Conservation (phyloP, 1,140 invertebrate species). For the Drosophila burlai region DNA sequence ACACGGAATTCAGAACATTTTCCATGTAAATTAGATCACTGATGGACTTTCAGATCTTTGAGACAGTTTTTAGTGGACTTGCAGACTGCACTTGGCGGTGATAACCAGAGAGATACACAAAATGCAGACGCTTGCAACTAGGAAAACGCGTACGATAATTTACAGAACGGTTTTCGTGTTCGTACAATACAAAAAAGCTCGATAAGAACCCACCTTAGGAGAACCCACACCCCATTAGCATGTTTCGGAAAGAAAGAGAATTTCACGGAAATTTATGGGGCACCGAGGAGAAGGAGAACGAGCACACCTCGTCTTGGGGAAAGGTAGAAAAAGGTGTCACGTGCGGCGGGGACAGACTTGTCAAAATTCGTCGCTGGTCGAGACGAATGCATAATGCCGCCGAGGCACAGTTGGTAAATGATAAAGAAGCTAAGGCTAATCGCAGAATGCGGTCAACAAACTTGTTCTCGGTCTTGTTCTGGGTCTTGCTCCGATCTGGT, state of each 20-base stretch:
- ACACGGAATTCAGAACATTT: conserved; percentile 1
- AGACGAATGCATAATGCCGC: conserved; percentile 70
- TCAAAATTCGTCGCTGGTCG: conserved; percentile 62
- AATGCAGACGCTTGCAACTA: conserved; percentile 27
- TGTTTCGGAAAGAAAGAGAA: conserved; percentile 67
- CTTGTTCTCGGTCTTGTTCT: conserved; percentile 38
- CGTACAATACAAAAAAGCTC: conserved; percentile 34
- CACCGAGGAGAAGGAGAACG: conserved; percentile 14
- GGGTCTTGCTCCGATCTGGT: conserved; percentile 32
- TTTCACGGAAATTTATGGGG: conserved; percentile 80
- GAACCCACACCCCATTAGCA: conserved; percentile 65
- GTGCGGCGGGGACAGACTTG: conserved; percentile 68
- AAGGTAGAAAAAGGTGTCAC: conserved; percentile 68
- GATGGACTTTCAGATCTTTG: conserved; percentile 11
- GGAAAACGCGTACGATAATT: conserved; percentile 60
- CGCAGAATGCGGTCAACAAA: conserved; percentile 79
- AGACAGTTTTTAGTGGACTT: conserved; percentile 10
- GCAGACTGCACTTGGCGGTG: conserved; percentile 43
- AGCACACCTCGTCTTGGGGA: conserved; percentile 33
- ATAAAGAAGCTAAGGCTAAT: conserved; percentile 76
- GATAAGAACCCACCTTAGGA: conserved; percentile 27
- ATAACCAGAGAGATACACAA: conserved; percentile 56
- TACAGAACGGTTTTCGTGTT: conserved; percentile 59
- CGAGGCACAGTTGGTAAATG: conserved; percentile 34
- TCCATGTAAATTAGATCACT: conserved; percentile 8